Base-by-base conservation (phyloP, 2,888 invertebrate genomes). In the Crepidodera aurea region DNA sequence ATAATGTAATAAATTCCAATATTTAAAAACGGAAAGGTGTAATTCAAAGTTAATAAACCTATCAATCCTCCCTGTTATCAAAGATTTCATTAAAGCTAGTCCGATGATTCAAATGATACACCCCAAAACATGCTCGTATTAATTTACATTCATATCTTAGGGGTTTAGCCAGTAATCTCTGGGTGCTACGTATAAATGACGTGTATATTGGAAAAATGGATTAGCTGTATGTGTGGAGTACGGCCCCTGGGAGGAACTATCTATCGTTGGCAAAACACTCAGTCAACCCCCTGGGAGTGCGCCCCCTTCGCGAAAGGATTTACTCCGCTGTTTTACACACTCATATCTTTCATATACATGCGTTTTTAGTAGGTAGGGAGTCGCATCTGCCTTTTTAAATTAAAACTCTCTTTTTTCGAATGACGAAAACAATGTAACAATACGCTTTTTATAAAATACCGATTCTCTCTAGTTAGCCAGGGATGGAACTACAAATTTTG, bases 131-230 rank as follows among this genome's bases (percentile, higher is more conserved):
- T 55, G 40, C 32, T 37, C 66, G 60, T 67, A 66, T 69, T 69
- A 65, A 66, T 69, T 67, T 66, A 67, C 70, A 71, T 73, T 72
- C 72, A 70, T 70, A 73, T 66, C 70, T 70, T 68, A 60, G 61
- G 67, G 67, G 61, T 62, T 67, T 69, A 68, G 69, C 64, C 68
- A 62, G 71, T 74, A 76, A 76, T 75, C 75, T 75, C 77, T 66
- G 69, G 73, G 72, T 73, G 74, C 71, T 77, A 75, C 74, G 76
- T 75, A 75, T 77, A 78, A 79, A 79, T 79, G 79, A 79, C 78
- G 77, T 78, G 77, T 77, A 77, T 77, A 79, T 79, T 79, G 78
- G 78, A 79, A 79, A 79, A 79, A 78, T 77, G 79, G 79, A 79
- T 79, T 79, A 78, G 75, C 73, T 75, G 72, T 70, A 66, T 67